Evolutionary conservation across 2,888 invertebrate genomes (phyloP).

Genomic region (Agrenia bidenticulata): DNA sequence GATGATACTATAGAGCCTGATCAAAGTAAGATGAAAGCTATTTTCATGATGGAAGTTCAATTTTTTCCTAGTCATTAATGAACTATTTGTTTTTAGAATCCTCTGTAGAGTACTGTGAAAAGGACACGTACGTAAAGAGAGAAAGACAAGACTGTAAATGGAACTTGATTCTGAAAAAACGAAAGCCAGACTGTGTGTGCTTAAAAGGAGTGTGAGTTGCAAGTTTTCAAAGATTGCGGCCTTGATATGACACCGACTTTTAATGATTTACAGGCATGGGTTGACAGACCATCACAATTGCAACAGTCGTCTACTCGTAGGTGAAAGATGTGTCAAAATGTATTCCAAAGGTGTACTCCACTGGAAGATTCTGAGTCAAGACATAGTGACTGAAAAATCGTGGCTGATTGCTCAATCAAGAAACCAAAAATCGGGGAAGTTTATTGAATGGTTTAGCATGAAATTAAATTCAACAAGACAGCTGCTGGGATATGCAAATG

Average conservation of each 20-base stretch:
- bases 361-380: conserved; percentile 6
- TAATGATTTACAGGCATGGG: neutral
- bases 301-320: conserved; percentile 12
- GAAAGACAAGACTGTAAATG: conserved; percentile 1
- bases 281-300: conserved; percentile 9
- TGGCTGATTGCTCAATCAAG: neutral
- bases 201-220: conserved; percentile 1
- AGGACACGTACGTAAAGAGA: neutral
- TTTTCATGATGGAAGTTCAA: too few species aligned
- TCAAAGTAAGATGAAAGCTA: neutral
- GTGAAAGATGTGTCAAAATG: neutral
- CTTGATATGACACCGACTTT: neutral
- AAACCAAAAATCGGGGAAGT: neutral
- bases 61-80: neutral
- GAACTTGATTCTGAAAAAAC: conserved; percentile 11
- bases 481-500: conserved; percentile 4
- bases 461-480: conserved; percentile 12
- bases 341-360: conserved; percentile 2
- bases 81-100: neutral
- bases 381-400: neutral
- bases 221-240: neutral
- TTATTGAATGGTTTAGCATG: conserved; percentile 10
- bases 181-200: conserved; percentile 10
- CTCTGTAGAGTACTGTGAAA: neutral
- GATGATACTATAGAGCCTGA: neutral